Conservation (phyloP, 2,113 vertebrate genomes). For the Sylvietta virens region DNA sequence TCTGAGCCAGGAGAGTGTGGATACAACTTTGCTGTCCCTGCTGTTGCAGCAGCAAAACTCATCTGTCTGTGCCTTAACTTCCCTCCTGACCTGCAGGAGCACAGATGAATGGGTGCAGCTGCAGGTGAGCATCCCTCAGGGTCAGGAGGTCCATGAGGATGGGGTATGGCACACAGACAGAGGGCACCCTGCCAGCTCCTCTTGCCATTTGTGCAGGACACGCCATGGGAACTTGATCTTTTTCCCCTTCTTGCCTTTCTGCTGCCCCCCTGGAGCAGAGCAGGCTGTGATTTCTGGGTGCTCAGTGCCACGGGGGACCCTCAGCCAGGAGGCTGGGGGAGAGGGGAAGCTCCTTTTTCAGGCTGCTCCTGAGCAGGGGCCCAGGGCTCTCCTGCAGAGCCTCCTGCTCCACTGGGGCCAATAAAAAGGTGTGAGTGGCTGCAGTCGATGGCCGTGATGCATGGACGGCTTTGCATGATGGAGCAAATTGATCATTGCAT, state of each 20-base stretch:
- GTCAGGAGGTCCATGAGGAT: not conserved
- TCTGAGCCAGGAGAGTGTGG: not conserved
- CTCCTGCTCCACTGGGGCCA: constrained; percentile 45
- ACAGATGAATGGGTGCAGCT: not conserved
- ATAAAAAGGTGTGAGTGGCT: constrained; percentile 27
- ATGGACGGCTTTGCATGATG: constrained; percentile 65
- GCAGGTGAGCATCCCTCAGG: not conserved
- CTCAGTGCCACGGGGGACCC: not conserved
- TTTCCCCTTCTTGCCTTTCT: not conserved
- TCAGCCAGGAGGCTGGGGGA: not conserved
- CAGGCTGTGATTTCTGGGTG: not conserved
- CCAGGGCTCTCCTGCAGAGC: constrained; percentile 24
- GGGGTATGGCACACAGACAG: not conserved
- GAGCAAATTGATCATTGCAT: constrained; percentile 74
- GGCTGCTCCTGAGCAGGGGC: not conserved
- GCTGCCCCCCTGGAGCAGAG: not conserved
- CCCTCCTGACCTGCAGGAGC: not conserved
- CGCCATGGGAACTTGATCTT: not conserved
- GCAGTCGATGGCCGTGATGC: constrained; percentile 70
- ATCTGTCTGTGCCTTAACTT: not conserved
- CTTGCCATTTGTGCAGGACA: not conserved
- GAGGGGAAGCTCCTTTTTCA: not conserved
- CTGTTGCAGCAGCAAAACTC: not conserved
- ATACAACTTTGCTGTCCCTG: not conserved
- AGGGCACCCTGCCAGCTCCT: not conserved